Base-by-base conservation (phyloP, 2,888 invertebrate species). In the Atrina japonica region DNA sequence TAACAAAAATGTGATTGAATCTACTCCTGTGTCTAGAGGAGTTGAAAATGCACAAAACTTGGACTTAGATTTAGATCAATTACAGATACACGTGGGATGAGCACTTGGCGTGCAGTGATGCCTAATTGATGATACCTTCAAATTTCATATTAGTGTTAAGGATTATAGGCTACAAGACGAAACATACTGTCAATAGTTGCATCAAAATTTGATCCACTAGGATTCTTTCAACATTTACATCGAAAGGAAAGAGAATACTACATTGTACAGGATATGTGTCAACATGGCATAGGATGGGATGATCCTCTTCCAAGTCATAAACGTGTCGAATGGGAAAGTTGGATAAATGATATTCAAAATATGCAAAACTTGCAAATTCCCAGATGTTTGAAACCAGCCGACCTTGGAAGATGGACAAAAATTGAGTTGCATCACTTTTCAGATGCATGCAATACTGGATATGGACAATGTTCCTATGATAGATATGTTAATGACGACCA, bases 71-170 rank as follows among this genome's bases (percentile, higher is more conserved):
- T 3, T 9, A 3, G 70, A 75, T 0, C 16, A 21, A 23, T 49
- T 76, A 18, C 75, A n/a, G n/a, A n/a, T n/a, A n/a, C n/a, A 75
- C 3, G 47, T 76, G 2, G 59, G 45, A 27, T 18, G n/a, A n/a
- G 74, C 78, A 0, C 70, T 84, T 30, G 81, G 83, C 16, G 52
- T 84, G 1, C 16, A 40, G 9, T 83, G 82, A 83, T 53, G 41
- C 16, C 25, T 72, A 14, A 69, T 74, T 41, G 21, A 45, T 2
- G 82, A 82, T 56, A 25, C 14, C 9, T 66, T 82, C 29, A n/a
- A 53, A 2, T 75, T 76, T 47, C 29, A 65, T n/a, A n/a, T n/a
- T n/a, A n/a, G n/a, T n/a, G n/a, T n/a, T 16, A 35, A 11, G 25
- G 18, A 27, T 9, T n/a, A 27, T 41, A 29, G n/a, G 56, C 65